Base-by-base conservation (phyloP, 1,140 invertebrate genomes). In the Anadara kagoshimensis region DNA sequence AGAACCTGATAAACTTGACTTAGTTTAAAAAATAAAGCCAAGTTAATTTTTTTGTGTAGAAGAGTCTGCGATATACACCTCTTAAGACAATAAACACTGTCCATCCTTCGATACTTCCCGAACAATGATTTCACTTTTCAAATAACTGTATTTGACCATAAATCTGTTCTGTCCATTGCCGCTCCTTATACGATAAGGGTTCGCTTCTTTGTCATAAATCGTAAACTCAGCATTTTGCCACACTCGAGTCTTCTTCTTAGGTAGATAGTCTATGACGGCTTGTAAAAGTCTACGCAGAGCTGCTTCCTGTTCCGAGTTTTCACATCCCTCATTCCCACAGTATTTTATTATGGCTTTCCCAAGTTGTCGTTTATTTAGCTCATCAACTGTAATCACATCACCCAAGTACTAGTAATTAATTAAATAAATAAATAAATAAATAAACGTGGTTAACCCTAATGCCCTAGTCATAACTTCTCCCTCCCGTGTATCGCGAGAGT, bases 171-270 rank as follows among this genome's bases (percentile, higher is more conserved):
- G 29, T 22, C 58, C 58, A 44, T 44, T 5, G 5, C 58, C 58
- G 20, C 58, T 61, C 8, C n/a, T 44, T 16, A 61, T 61, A n/a
- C 58, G 18, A 18, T 44, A 61, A 0, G 58, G 44, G 20, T 61
- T 61, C 11, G 43, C 58, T 7, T 61, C 36, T 20, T 20, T 18
- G 20, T 61, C 58, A 61, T 61, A 61, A 0, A 61, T 20, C 0
- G 58, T 61, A 20, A 61, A 20, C 10, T 61, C 58, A 26, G 58
- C 58, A 22, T 61, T 61, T 10, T 45, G 14, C 58, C 58, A 61
- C 5, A n/a, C 22, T 1, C 4, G 2, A 16, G 12, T 61, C 8
- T 36, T 36, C 22, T 61, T 45, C n/a, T 10, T 45, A 22, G 43
- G 58, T 4, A 61, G 43, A 20, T 44, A 61, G n/a, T 61, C 58